Percentiles rank a stretch among this genome's conserved stretches.
Evolutionary conservation across 1,140 invertebrate species (phyloP).

Genomic region (Rhagoletis zephyria): DNA sequence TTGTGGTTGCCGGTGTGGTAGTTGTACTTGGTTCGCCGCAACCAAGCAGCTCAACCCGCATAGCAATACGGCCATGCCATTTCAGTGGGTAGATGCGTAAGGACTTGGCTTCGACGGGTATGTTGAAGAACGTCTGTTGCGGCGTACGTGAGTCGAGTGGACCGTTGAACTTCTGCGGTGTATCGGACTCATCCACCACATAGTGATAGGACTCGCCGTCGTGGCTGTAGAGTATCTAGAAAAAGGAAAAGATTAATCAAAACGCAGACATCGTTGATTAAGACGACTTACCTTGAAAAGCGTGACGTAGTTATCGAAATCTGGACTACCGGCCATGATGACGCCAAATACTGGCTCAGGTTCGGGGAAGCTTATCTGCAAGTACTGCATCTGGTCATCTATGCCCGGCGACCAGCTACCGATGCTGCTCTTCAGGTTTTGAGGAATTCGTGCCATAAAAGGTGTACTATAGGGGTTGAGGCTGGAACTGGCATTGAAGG

Average conservation of each 20-base stretch:
- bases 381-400: slow-evolving; percentile 77
- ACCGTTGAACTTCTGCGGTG: slow-evolving; percentile 80
- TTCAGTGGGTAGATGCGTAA: slow-evolving; percentile 82
- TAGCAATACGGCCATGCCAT: slow-evolving; percentile 83
- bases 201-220: slow-evolving; percentile 78
- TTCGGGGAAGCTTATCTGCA: slow-evolving; percentile 80
- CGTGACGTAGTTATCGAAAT: slow-evolving; percentile 82
- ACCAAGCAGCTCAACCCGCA: slow-evolving; percentile 84
- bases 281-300: slow-evolving; percentile 77
- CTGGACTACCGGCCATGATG: slow-evolving; percentile 79
- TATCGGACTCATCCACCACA: slow-evolving; percentile 70
- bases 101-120: slow-evolving; percentile 82
- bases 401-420: slow-evolving; percentile 80
- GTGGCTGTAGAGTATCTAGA: slow-evolving; percentile 79
- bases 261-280: not conserved
- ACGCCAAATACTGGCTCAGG: slow-evolving; percentile 82
- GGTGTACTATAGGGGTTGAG: slow-evolving; percentile 74
- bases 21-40: slow-evolving; percentile 74
- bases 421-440: slow-evolving; percentile 63
- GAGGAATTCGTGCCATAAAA: slow-evolving; percentile 74
- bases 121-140: slow-evolving; percentile 79
- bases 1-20: slow-evolving; percentile 31
- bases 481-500: slow-evolving; percentile 78
- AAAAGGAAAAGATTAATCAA: slow-evolving; percentile 3
- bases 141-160: slow-evolving; percentile 78